phyloP scores from a whole-genome alignment of 1,140 invertebrate species.

The Zophobas morio region DNA sequence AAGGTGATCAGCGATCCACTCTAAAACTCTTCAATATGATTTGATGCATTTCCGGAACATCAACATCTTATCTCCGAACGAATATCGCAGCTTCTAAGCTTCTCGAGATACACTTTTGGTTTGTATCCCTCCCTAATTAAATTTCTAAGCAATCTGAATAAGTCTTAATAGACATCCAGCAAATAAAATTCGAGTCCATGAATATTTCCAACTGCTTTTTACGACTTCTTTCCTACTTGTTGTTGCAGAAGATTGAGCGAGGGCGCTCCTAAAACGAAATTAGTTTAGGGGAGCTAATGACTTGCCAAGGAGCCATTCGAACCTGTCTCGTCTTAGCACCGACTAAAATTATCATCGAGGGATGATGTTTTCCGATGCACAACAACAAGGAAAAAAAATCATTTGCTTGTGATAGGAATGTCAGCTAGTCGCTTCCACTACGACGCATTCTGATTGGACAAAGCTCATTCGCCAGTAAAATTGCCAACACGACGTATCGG shows the following conservation, averaged over 20 bases:
- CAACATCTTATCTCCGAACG: neutral
- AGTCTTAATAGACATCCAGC: conserved; percentile 31
- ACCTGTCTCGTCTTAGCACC: conserved; percentile 25
- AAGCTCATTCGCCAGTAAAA: conserved; percentile 47
- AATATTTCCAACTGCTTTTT: conserved; percentile 43
- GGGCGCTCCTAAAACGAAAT: conserved; percentile 38
- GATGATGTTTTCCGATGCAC: conserved; percentile 12
- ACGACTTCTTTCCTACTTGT: conserved; percentile 35
- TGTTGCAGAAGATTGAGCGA: conserved; percentile 42
- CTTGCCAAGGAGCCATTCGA: conserved; percentile 31
- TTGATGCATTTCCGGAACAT: neutral
- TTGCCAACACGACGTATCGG: conserved; percentile 43
- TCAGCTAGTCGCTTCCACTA: conserved; percentile 40
- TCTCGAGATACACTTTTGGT: neutral
- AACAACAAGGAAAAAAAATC: conserved; percentile 35
- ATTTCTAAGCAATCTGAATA: conserved; percentile 30
- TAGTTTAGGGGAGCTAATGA: conserved; percentile 46
- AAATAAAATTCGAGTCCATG: conserved; percentile 43
- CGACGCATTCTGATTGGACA: conserved; percentile 43
- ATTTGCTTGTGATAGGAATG: conserved; percentile 42
- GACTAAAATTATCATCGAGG: conserved; percentile 13
- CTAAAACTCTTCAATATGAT: neutral
- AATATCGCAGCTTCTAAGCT: conserved; percentile 8
- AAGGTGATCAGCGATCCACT: neutral
- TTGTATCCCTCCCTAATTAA: conserved; percentile 8